Evolutionary conservation across 2,888 invertebrate species (phyloP), one percentile per base, ranked within the genome.

Genomic region (Hipparchia sbordonii): DNA sequence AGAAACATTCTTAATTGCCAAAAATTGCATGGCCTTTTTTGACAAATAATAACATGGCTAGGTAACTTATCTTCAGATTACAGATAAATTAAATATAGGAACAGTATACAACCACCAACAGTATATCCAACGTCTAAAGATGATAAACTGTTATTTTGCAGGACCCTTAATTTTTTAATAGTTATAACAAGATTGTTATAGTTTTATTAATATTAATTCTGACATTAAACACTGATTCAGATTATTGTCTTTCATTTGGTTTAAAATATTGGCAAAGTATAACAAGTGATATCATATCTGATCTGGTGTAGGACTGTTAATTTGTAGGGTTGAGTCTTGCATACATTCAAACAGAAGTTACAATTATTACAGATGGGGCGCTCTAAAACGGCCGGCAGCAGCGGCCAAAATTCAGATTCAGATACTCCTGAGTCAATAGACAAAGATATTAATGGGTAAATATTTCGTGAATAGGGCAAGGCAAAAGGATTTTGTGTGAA

Each of bases 381-480:
- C 76, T 86, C 91, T 88, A 92, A 88, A 84, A 83, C 85, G 82
- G 86, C 86, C 80, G 85, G 84, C 82, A 88, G 90, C 87, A 87
- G 90, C 84, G 85, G 86, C 81, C 87, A 88, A 82, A 89, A 85
- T 85, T 89, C 92, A 81, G 89, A 92, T 83, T 89, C 92, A 81
- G 89, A 92, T 83, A 84, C 82, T 79, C 85, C 84, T 82, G 92
- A 91, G 75, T 76, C 84, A 78, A 84, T 81, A 85, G 93, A 92
- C 83, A 92, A 89, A 90, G 88, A 89, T 82, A 88, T 93, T 87
- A 86, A 92, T 85, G 87, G 93, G 93, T 93, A 93, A 93, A 87
- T 91, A 90, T 89, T 77, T 73, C 67, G 13, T 71, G 71, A 74
- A 12, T 61, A 70, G 74, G 68, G 69, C 67, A 60, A 39, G 59